A percentile compares a stretch with the other conserved stretches of the same genome.
Conservation (phyloP, 2,888 invertebrate genomes). For the Conus canariensis region DNA sequence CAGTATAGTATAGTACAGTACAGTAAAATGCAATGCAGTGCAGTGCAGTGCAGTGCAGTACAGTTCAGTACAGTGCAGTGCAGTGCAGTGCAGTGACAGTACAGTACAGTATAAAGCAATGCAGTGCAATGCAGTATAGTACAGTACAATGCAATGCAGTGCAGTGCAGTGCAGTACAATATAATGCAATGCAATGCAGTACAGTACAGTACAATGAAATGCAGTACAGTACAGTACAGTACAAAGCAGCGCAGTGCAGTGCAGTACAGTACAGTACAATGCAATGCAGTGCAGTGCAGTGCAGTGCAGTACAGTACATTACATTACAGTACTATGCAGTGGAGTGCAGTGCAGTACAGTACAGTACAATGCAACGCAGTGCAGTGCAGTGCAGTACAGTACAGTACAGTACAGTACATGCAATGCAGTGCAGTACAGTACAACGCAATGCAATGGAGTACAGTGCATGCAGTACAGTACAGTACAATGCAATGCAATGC, state of each 20-base stretch:
- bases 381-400: not conserved
- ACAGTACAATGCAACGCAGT: not conserved
- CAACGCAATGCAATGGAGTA: not conserved
- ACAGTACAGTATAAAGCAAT: not conserved
- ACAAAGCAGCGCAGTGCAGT: not conserved
- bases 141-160: not conserved
- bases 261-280: not conserved
- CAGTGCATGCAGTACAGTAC: not conserved
- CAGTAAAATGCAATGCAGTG: not conserved
- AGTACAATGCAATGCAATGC: not conserved
- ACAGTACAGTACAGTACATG: too few species aligned
- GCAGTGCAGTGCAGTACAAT: not conserved
- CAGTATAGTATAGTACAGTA: not conserved
- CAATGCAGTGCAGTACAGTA: not conserved
- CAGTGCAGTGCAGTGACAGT: not conserved
- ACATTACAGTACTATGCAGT: not conserved
- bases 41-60: not conserved
- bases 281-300: not conserved
- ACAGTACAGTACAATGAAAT: not conserved
- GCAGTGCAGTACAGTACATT: not conserved
- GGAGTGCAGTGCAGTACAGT: too few species aligned
- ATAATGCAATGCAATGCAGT: not conserved
- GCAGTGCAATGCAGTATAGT: not conserved
- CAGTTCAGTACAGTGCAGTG: not conserved
- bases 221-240: not conserved